These are phyloP conservation scores for Knipowitschia caucasica DNA, from an alignment of 2,797 vertebrate genomes.

Conservation along the genomic window DNA sequence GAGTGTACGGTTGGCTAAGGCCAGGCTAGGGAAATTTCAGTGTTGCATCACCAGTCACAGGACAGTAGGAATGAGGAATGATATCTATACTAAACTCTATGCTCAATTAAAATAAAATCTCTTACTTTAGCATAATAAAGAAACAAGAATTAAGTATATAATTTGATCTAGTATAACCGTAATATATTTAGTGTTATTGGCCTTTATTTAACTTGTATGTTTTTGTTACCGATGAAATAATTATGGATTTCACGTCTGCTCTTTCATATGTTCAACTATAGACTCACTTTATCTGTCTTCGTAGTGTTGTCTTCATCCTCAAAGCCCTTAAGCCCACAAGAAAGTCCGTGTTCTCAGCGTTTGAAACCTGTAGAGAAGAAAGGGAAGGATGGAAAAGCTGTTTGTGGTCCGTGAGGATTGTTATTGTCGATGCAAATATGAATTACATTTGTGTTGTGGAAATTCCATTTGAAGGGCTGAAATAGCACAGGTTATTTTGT, in stretches of 20 bases:
- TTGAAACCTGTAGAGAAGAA: neutral
- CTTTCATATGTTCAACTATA: neutral
- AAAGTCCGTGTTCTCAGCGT: neutral
- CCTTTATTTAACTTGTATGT: too few species aligned
- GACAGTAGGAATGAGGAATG: too few species aligned
- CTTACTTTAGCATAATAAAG: too few species aligned
- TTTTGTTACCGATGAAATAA: neutral
- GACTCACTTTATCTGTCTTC: slow-evolving; percentile 1
- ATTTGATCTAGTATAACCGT: too few species aligned
- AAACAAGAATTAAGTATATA: too few species aligned
- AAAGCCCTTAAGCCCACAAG: slow-evolving; percentile 1
- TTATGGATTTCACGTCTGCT: neutral
- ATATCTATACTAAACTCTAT: too few species aligned
- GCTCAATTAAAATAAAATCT: too few species aligned
- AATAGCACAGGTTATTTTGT: slow-evolving; percentile 6
- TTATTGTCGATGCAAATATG: neutral
- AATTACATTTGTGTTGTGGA: neutral
- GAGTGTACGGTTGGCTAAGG: too few species aligned
- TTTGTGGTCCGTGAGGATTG: slow-evolving; percentile 9
- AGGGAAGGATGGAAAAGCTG: neutral
- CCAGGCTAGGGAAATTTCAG: too few species aligned
- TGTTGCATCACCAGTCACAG: too few species aligned
- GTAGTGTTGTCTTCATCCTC: neutral
- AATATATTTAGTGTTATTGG: too few species aligned
- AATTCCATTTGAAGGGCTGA: neutral